Conservation (phyloP, 2,113 vertebrate species). For the Pangasianodon gigas region DNA sequence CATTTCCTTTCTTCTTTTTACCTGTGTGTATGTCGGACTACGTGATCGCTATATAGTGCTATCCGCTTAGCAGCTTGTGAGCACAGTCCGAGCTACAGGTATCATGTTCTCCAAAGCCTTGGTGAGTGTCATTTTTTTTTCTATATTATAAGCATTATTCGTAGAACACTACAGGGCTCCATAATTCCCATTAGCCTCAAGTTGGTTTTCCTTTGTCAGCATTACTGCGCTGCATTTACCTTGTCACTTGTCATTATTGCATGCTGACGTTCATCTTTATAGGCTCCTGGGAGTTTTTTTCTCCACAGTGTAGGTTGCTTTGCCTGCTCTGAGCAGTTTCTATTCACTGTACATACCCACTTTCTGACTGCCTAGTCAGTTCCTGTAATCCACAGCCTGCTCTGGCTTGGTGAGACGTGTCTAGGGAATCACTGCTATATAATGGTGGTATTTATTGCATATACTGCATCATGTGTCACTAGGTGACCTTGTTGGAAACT, state of each 20-base stretch:
- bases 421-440: not conserved
- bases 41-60: not conserved
- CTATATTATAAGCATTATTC: not conserved
- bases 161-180: not conserved
- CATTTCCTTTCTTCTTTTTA: not conserved
- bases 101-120: not conserved
- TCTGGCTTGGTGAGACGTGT: not conserved
- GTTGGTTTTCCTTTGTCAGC: not conserved
- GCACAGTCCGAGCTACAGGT: not conserved
- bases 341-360: not conserved
- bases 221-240: not conserved
- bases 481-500: not conserved
- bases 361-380: not conserved
- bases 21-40: not conserved
- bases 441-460: conserved; percentile 7
- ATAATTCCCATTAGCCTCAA: not conserved
- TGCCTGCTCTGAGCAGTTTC: not conserved
- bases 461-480: not conserved
- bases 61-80: not conserved
- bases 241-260: not conserved
- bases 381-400: not conserved
- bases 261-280: not conserved
- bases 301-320: not conserved
- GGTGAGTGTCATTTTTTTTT: not conserved
- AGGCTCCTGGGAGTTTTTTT: not conserved